phyloP scores from a whole-genome alignment of 2,888 invertebrate genomes.

The Cataglyphis rosenhaueri region DNA sequence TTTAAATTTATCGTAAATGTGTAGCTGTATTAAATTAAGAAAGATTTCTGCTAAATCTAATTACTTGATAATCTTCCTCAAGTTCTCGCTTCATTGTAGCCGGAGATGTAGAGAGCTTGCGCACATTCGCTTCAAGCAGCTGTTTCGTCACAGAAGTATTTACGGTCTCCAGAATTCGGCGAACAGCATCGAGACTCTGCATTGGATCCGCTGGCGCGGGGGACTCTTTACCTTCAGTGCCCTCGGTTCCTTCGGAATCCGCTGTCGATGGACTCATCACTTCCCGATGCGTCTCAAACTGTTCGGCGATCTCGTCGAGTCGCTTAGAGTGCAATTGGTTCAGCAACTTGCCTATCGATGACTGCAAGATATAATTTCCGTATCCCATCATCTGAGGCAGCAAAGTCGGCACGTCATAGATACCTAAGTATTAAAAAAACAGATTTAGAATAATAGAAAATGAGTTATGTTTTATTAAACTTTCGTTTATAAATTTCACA shows the following conservation, averaged over 20 bases:
- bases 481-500: not conserved
- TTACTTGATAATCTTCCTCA: slow-evolving; percentile 82
- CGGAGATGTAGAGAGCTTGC: slow-evolving; percentile 88
- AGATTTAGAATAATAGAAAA: not conserved
- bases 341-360: slow-evolving; percentile 89
- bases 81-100: slow-evolving; percentile 84
- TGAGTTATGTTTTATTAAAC: not conserved
- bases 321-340: slow-evolving; percentile 87
- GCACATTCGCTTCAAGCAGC: slow-evolving; percentile 90
- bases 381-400: slow-evolving; percentile 81
- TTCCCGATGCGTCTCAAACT: slow-evolving; percentile 81
- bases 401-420: slow-evolving; percentile 83
- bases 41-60: not conserved
- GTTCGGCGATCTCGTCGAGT: slow-evolving; percentile 79
- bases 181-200: slow-evolving; percentile 89
- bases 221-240: slow-evolving; percentile 86
- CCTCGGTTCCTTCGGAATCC: slow-evolving; percentile 89
- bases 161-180: slow-evolving; percentile 91
- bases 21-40: not conserved
- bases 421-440: slow-evolving; percentile 60
- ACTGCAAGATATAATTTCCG: slow-evolving; percentile 81
- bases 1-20: not conserved
- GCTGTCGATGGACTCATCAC: slow-evolving; percentile 82
- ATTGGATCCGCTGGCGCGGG: slow-evolving; percentile 80
- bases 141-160: slow-evolving; percentile 92